Conservation (phyloP, 2,113 vertebrate genomes). For the Cyprinodon variegatus region DNA sequence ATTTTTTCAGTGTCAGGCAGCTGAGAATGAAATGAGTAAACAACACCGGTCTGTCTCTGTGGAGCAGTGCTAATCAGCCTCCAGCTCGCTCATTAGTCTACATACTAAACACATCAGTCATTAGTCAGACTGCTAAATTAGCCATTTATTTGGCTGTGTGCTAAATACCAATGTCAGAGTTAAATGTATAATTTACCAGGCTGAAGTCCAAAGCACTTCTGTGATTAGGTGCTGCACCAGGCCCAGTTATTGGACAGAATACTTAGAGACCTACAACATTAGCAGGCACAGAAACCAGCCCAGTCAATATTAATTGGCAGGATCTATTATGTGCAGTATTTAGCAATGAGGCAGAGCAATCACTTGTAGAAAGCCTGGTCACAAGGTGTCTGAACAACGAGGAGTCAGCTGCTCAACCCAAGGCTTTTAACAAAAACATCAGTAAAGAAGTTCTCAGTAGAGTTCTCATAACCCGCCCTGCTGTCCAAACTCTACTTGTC, state of each 20-base stretch:
- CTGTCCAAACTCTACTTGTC: neutral
- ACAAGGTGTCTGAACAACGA: constrained; percentile 3
- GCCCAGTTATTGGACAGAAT: constrained; percentile 33
- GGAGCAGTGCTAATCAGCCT: constrained; percentile 67
- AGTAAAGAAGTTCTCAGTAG: neutral
- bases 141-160: constrained; percentile 63
- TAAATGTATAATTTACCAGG: constrained; percentile 56
- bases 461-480: neutral
- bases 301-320: constrained; percentile 43
- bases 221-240: constrained; percentile 44
- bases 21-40: constrained; percentile 61
- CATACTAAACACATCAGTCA: constrained; percentile 70
- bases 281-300: constrained; percentile 44
- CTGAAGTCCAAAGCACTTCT: constrained; percentile 52
- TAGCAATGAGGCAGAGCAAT: constrained; percentile 21
- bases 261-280: constrained; percentile 39
- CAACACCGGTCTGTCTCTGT: constrained; percentile 59
- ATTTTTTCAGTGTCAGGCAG: constrained; percentile 17
- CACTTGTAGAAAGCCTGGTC: constrained; percentile 34
- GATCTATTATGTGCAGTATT: constrained; percentile 52
- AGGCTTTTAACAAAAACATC: neutral
- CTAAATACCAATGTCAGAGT: constrained; percentile 61
- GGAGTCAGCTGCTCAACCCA: constrained; percentile 11
- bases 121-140: constrained; percentile 71
- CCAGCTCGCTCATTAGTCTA: constrained; percentile 62